phyloP scores from a whole-genome alignment of 2,888 invertebrate genomes.

The Drosophila histrio region DNA sequence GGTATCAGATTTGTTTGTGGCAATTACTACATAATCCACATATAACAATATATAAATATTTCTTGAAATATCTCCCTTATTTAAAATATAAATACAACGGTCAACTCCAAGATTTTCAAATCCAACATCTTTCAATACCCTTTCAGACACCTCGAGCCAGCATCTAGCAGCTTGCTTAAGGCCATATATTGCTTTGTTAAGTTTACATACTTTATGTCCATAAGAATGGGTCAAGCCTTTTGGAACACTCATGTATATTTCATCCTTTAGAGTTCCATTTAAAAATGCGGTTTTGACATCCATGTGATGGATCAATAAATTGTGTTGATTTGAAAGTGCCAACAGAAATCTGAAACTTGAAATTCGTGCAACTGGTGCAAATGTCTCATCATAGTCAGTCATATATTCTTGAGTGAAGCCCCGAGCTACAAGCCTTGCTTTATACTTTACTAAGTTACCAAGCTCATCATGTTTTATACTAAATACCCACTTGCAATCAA shows the following conservation, averaged over 20 bases:
- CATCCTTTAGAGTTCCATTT: conserved; percentile 21
- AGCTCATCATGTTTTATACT: conserved; percentile 11
- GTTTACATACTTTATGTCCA: conserved; percentile 17
- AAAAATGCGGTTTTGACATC: conserved; percentile 30
- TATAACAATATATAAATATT: conserved; percentile 1
- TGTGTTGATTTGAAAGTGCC: conserved; percentile 18
- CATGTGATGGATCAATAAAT: conserved; percentile 19
- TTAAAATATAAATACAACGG: not conserved
- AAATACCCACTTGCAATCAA: conserved; percentile 8
- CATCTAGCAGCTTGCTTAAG: conserved; percentile 45
- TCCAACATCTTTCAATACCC: not conserved
- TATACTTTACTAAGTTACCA: conserved; percentile 19
- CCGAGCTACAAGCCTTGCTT: conserved; percentile 21
- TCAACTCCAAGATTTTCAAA: not conserved
- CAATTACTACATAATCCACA: conserved; percentile 14
- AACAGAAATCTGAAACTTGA: conserved; percentile 19
- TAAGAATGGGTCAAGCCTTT: not conserved
- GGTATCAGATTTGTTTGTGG: conserved; percentile 4
- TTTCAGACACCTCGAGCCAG: conserved; percentile 4
- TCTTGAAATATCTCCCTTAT: not conserved
- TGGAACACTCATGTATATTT: conserved; percentile 20
- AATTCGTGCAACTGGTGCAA: conserved; percentile 25
- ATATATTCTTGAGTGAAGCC: conserved; percentile 26
- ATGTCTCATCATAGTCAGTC: conserved; percentile 21
- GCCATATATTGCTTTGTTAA: conserved; percentile 49